Base-by-base conservation (phyloP, 2,797 vertebrate species). In the Melanotaenia nigrans region DNA sequence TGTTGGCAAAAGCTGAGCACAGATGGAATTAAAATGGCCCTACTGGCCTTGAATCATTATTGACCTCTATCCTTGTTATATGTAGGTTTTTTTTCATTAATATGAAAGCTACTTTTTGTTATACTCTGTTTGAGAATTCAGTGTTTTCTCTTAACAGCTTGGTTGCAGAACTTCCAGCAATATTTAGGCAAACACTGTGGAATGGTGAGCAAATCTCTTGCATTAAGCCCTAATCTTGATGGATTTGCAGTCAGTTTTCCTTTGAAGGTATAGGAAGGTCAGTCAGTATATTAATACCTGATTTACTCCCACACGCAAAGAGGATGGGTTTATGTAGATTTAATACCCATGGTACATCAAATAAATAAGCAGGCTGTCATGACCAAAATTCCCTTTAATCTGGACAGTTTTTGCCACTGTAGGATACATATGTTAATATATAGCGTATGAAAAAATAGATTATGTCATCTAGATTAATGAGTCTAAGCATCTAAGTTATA, bases 191-290 rank as follows among this genome's bases (percentile, higher is more conserved):
- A 78, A 82, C 30, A 68, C 32, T 20, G 56, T 35, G 28, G 79
- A 84, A 68, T 1, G 0, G 36, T 13, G 11, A 47, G 28, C 53
- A 80, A 75, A 82, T 76, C 71, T 68, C 55, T 58, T 35, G 28
- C 28, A 30, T 78, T 85, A 70, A 18, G 18, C 36, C 30, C 40
- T 68, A 53, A 85, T 82, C 68, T 78, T 68, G 1, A 57, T 55
- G 67, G 80, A 83, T 85, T 86, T 78, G 2, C 35, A 35, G 25
- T n/a, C 24, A 36, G 66, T 32, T 68, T 87, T 73, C 30, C 20
- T 64, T 69, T 81, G 28, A 84, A 78, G 53, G 61, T 77, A 67
- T 55, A 62, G 35, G 12, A 75, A 73, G 79, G 68, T 84, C 77
- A 79, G 57, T 56, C 32, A 30, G 63, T 79, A 61, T 61, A 59